These are phyloP conservation scores for Diorhabda carinulata DNA, from an alignment of 1,140 invertebrate genomes.

Conservation along the genomic window DNA sequence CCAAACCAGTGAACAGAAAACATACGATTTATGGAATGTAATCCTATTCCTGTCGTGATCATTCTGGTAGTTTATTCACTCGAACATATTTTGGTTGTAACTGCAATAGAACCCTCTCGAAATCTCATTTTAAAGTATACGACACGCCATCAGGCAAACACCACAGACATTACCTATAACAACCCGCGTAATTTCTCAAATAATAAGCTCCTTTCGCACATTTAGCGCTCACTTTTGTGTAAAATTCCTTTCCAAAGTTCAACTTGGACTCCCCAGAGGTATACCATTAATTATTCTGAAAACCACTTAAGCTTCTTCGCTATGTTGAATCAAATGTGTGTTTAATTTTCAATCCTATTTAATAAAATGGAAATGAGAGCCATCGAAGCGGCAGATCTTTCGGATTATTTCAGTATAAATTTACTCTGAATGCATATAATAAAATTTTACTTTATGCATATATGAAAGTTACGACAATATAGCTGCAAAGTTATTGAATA, in stretches of 20 bases:
- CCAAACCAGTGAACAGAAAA: too few relatives aligned
- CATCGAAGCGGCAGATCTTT: constrained; percentile 1
- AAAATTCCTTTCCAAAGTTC: background rate
- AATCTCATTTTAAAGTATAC: constrained; percentile 1
- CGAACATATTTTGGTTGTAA: too few relatives aligned
- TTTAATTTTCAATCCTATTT: constrained; percentile 3
- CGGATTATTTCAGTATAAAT: background rate
- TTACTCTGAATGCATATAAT: background rate
- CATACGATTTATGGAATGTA: too few relatives aligned
- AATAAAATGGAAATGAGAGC: background rate
- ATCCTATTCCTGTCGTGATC: too few relatives aligned
- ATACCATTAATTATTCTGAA: constrained; percentile 3
- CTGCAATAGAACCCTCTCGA: background rate
- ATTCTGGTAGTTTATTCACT: too few relatives aligned
- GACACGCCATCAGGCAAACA: background rate
- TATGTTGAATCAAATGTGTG: constrained; percentile 2
- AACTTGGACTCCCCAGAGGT: background rate
- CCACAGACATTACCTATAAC: background rate
- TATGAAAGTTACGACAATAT: too few relatives aligned
- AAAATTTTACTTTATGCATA: background rate
- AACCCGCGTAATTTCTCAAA: constrained; percentile 2
- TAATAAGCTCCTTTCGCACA: constrained; percentile 2
- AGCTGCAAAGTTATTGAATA: too few relatives aligned
- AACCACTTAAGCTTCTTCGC: background rate
- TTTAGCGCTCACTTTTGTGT: constrained; percentile 2